Evolutionary conservation across 2,888 invertebrate genomes (phyloP).

Genomic region (Trichogramma evanescens): DNA sequence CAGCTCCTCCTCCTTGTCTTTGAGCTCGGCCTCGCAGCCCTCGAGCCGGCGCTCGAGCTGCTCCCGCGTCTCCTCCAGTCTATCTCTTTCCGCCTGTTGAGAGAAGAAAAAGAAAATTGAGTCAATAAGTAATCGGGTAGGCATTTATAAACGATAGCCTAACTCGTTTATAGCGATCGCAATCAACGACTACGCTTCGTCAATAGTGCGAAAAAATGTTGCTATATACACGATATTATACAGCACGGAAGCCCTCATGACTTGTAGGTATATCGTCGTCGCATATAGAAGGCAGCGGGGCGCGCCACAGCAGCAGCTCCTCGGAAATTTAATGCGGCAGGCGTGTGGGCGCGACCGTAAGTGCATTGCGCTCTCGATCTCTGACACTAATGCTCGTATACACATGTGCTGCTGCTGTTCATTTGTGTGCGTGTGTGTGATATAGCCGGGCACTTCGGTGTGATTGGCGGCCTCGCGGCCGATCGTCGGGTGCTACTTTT

Average conservation of each 20-base stretch:
- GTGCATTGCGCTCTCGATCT: constrained; percentile 10
- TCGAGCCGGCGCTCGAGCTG: constrained; percentile 52
- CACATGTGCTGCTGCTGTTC: constrained; percentile 2
- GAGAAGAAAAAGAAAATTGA: no score
- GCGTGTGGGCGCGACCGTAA: not conserved
- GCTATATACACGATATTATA: no score
- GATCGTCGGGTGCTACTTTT: no score
- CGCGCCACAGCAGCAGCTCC: constrained; percentile 18
- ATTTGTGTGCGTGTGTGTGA: constrained; percentile 1
- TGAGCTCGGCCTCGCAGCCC: constrained; percentile 52
- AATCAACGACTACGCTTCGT: no score
- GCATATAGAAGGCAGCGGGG: not conserved
- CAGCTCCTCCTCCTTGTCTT: constrained; percentile 57
- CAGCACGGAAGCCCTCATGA: no score
- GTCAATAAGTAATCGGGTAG: no score
- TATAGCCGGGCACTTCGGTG: not conserved
- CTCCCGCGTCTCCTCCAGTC: constrained; percentile 50
- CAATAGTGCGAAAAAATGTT: no score
- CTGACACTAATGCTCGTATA: constrained; percentile 1
- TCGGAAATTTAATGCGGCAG: constrained; percentile 22
- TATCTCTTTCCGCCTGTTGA: constrained; percentile 54
- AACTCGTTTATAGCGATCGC: no score
- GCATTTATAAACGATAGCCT: no score
- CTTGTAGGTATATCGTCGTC: no score
- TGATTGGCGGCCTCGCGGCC: not conserved